Conservation (phyloP, 1,140 invertebrate species). For the Cepaea nemoralis region DNA sequence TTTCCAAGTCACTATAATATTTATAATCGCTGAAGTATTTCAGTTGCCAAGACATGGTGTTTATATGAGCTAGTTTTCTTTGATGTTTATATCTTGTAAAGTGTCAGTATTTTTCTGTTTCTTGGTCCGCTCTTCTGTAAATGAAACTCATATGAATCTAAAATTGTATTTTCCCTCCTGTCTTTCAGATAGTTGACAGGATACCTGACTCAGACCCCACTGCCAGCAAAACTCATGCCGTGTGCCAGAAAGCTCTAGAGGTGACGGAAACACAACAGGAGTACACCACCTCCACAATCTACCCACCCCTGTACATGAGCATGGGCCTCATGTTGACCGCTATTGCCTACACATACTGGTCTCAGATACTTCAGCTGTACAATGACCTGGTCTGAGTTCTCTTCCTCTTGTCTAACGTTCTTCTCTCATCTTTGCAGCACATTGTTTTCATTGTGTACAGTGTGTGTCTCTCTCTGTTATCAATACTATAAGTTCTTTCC, state of each 20-base stretch:
- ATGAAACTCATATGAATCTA: too few species aligned
- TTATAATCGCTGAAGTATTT: too few species aligned
- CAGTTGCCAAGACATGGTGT: too few species aligned
- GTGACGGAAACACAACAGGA: slow-evolving; percentile 43
- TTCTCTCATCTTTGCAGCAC: not conserved
- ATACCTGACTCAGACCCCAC: slow-evolving; percentile 51
- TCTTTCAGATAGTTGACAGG: slow-evolving; percentile 49
- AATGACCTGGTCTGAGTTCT: slow-evolving; percentile 28
- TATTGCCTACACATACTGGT: slow-evolving; percentile 58
- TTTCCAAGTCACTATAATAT: too few species aligned
- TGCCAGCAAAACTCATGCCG: slow-evolving; percentile 8
- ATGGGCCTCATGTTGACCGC: slow-evolving; percentile 53
- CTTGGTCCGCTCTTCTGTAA: too few species aligned
- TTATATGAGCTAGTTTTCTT: too few species aligned
- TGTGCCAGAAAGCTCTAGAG: slow-evolving; percentile 42
- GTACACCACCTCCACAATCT: slow-evolving; percentile 50
- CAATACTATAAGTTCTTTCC: not conserved
- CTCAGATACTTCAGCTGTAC: slow-evolving; percentile 42
- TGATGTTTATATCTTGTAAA: too few species aligned
- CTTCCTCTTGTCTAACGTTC: too few species aligned
- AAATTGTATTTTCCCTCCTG: not conserved
- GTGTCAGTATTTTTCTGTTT: too few species aligned
- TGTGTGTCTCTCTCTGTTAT: not conserved
- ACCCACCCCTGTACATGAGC: slow-evolving; percentile 55
- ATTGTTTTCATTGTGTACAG: too few species aligned